phyloP scores from a whole-genome alignment of 2,888 invertebrate species.

The Sminthurides aquaticus region DNA sequence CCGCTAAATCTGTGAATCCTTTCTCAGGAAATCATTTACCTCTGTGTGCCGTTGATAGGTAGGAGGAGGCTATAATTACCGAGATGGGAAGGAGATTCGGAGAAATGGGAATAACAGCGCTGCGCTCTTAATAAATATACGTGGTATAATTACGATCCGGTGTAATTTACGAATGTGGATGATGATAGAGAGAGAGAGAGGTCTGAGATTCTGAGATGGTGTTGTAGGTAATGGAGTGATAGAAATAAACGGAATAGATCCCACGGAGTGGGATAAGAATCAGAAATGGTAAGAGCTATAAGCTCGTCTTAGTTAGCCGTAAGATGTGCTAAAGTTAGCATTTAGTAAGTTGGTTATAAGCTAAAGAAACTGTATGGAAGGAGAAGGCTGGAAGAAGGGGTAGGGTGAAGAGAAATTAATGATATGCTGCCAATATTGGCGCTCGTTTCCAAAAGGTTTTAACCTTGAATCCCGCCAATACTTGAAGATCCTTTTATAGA shows the following conservation, averaged over 20 bases:
- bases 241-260: no score
- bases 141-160: no score
- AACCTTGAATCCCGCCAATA: not conserved
- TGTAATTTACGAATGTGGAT: no score
- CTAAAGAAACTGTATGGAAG: no score
- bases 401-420: not conserved
- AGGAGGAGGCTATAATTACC: not conserved
- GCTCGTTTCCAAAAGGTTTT: not conserved
- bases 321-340: no score
- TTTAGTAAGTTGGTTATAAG: no score
- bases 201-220: not conserved
- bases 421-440: not conserved
- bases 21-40: not conserved
- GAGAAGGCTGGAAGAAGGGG: not conserved
- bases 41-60: not conserved
- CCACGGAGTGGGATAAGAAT: no score
- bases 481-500: constrained; percentile 38
- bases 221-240: not conserved
- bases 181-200: no score
- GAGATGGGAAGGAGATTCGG: not conserved
- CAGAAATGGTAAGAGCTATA: no score
- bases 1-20: not conserved
- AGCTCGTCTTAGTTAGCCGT: no score
- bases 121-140: not conserved
- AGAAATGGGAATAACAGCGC: not conserved